Base-by-base conservation (phyloP, 2,888 invertebrate species). In the Zygothrica quintamaculata region DNA sequence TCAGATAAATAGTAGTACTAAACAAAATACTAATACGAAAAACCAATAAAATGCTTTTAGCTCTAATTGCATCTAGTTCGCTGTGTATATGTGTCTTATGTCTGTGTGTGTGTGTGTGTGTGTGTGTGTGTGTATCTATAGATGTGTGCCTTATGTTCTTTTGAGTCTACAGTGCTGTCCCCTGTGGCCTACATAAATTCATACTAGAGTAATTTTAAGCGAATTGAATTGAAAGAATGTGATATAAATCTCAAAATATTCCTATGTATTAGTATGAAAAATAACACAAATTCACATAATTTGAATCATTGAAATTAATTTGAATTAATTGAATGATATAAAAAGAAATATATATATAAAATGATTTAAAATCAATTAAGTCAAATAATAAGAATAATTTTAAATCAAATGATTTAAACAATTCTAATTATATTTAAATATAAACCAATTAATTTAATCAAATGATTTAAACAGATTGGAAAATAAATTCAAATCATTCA, bases 61-160 rank as follows among this genome's bases (percentile, higher is more conserved):
- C 80, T 76, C 68, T 73, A 78, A 80, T 73, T 67, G 62, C 47
- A 58, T 58, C 67, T 73, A 71, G 57, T 57, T 67, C 36, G 64
- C 40, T 68, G 50, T 53, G 46, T 42, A 42, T n/a, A 12, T 13
- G 11, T n/a, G n/a, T n/a, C n/a, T n/a, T 26, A 3, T 37, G 18
- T 47, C n/a, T 15, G 15, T 29, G 47, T 58, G 33, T 57, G 26
- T 55, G 40, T 55, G 12, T 44, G 12, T 43, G 5, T 47, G 26
- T 36, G 18, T 50, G 26, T 47, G 31, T 12, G 29, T 64, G 11
- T 50, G 47, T 31, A 43, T 44, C 22, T 18, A 18, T 34, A 11
- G 40, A 29, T 33, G 16, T 48, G 26, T 44, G 26, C 33, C 29
- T 16, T 18, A 42, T 46, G 46, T 56, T 26, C 33, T 37, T 18